Base-by-base conservation (phyloP, 92 coral and sea anemone genomes). In the Zoanthus gigantus region DNA sequence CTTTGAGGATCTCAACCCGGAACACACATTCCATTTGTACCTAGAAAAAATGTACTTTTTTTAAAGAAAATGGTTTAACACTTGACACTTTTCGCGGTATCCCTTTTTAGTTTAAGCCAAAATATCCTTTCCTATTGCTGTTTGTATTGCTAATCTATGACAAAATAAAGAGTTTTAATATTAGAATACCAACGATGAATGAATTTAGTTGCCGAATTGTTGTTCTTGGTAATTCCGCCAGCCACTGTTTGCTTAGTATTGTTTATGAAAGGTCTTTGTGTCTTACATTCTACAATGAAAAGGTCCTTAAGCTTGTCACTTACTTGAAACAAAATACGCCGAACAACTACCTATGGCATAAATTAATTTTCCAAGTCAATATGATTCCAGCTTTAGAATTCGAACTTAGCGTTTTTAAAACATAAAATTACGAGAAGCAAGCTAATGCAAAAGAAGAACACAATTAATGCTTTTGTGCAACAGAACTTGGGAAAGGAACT, bases 301-400 rank as follows among this genome's bases (percentile, higher is more conserved):
- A 9, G 15, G 68, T 53, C 61, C 82, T 77, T 77, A 77, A 77
- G 29, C 82, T 77, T 77, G 82, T 77, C 82, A 73, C 77, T 46
- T 6, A 45, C 9, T 32, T 17, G 77, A 73, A 73, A 77, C 82
- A 16, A 34, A 32, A 52, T 77, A 45, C 9, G 30, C 46, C 17
- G 65, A 53, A 69, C 47, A 69, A 34, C 54, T 52, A 66, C 6
- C 52, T 30, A 5, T 23, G 47, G 82, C 82, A 77, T 52, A 77
- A 77, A 77, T 52, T 47, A 74, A 45, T 14, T 9, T 30, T 77
- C 13, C 67, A 47, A 69, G 13, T 12, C 48, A 13, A 34, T 54
- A 11, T 74, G 44, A 63, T 74, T 74, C 80, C 34, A 44, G 80
- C 80, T 76, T 50, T 13, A 44, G 23, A 23, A 23, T 23, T 23